Conservation (phyloP, 2,797 vertebrate species). For the Neosalanx taihuensis region DNA sequence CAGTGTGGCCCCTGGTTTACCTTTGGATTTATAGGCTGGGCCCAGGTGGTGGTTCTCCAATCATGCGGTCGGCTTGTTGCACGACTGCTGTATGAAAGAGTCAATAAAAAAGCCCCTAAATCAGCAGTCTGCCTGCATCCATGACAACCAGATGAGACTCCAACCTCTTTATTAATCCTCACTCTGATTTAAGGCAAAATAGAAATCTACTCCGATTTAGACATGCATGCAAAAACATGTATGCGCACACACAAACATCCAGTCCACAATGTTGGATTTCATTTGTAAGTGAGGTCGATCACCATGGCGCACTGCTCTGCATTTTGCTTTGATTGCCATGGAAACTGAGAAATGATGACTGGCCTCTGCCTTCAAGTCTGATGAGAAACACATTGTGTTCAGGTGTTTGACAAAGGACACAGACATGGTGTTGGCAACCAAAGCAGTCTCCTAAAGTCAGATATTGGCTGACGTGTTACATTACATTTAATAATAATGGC, state of each 20-base stretch:
- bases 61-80: conserved; percentile 36
- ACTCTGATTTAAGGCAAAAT: neutral
- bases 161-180: conserved; percentile 6
- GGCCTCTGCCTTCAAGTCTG: conserved; percentile 35
- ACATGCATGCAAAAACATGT: neutral
- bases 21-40: conserved; percentile 10
- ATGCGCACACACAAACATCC: conserved; percentile 14
- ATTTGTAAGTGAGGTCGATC: conserved; percentile 51
- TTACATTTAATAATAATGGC: too few species aligned
- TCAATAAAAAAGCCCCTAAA: conserved; percentile 58
- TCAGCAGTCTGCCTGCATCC: conserved; percentile 40
- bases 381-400: neutral
- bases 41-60: conserved; percentile 30
- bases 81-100: conserved; percentile 34
- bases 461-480: too few species aligned
- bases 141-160: conserved; percentile 47
- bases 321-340: conserved; percentile 67
- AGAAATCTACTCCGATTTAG: neutral
- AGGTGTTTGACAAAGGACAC: neutral
- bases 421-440: neutral
- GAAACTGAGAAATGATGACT: conserved; percentile 63
- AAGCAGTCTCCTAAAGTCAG: neutral
- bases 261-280: conserved; percentile 39
- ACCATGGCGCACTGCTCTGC: conserved; percentile 57
- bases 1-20: neutral